Percentiles rank a stretch among this genome's conserved stretches.
Conservation (phyloP, 2,888 invertebrate species). For the Isotomurus palustris region DNA sequence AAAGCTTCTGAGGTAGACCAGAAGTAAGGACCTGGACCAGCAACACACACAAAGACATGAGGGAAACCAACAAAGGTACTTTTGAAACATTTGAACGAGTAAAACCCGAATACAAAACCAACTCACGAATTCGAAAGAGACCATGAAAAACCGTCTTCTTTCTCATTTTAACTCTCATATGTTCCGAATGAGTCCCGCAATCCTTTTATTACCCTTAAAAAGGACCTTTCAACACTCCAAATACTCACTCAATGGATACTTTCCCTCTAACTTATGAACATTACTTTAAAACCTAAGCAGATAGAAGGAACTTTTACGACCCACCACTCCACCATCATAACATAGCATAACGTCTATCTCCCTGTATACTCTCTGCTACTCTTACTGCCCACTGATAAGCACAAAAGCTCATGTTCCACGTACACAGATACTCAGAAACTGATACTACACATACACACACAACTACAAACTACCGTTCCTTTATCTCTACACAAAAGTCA, state of each 20-base stretch:
- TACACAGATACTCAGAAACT: too few species aligned
- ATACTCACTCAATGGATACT: background rate
- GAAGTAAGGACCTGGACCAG: too few species aligned
- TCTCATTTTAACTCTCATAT: slow-evolving; percentile 9
- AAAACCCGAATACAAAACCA: slow-evolving; percentile 14
- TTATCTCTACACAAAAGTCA: too few species aligned
- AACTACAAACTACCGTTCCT: too few species aligned
- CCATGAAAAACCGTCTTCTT: slow-evolving; percentile 3
- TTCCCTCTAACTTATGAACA: slow-evolving; percentile 1
- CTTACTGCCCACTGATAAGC: too few species aligned
- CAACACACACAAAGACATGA: too few species aligned
- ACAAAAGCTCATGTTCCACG: too few species aligned
- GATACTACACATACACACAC: too few species aligned
- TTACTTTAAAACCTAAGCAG: too few species aligned
- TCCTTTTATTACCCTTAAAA: slow-evolving; percentile 7
- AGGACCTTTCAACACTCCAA: background rate
- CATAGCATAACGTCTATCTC: background rate
- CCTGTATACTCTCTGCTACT: too few species aligned
- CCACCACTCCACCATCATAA: background rate
- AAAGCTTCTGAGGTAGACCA: slow-evolving; percentile 2
- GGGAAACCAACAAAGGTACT: background rate
- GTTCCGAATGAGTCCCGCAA: slow-evolving; percentile 3
- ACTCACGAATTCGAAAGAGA: slow-evolving; percentile 11
- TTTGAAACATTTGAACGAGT: background rate
- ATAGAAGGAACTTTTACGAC: too few species aligned